These are phyloP conservation scores for Gymnogyps californianus DNA, from an alignment of 2,113 vertebrate genomes.

Conservation along the genomic window DNA sequence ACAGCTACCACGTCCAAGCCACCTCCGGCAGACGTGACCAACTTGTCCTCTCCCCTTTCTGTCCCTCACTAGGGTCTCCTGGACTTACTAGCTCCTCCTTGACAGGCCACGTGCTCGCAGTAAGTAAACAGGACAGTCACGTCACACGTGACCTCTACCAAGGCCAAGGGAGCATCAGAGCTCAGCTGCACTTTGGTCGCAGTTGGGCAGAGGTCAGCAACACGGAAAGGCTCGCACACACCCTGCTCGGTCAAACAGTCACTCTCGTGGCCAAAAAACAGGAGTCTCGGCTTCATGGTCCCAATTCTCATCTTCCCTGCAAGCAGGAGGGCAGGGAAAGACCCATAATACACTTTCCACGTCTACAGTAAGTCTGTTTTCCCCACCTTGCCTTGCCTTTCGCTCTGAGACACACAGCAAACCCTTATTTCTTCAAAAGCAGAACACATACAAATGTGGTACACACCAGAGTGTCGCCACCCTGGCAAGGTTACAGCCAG, in stretches of 20 bases:
- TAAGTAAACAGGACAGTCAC: not conserved
- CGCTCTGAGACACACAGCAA: not conserved
- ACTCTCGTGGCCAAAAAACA: not conserved
- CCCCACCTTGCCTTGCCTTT: not conserved
- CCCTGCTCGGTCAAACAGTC: not conserved
- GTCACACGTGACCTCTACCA: not conserved
- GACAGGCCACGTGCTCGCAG: accelerated
- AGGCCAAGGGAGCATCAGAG: not conserved
- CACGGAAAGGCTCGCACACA: not conserved
- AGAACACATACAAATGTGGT: not conserved
- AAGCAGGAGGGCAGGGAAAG: not conserved
- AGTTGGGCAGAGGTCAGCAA: not conserved
- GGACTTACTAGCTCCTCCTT: not conserved
- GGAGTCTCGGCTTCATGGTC: accelerated
- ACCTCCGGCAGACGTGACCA: not conserved
- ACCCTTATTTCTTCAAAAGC: not conserved
- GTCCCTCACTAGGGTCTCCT: not conserved
- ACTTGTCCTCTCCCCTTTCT: not conserved
- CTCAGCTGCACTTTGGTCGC: not conserved
- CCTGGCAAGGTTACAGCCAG: not conserved
- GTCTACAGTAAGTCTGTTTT: not conserved
- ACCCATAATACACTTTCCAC: not conserved
- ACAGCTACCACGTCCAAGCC: not conserved
- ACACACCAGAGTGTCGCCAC: not conserved
- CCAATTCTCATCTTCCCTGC: not conserved